Conservation (phyloP, 1,140 invertebrate species). For the Drosophila gunungcola region DNA sequence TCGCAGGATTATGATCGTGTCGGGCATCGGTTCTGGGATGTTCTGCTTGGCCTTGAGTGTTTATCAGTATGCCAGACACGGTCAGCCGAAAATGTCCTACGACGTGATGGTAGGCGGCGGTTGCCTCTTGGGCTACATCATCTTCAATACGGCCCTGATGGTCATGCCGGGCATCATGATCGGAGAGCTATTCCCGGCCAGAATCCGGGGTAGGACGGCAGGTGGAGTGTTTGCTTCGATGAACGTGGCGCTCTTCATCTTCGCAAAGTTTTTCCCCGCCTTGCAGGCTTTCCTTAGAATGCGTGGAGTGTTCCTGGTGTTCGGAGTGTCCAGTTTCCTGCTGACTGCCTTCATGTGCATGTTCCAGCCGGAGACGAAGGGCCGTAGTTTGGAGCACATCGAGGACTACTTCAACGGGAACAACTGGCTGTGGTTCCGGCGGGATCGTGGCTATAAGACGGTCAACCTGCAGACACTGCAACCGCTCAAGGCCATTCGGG, state of each 20-base stretch:
- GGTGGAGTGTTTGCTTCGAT: slow-evolving; percentile 90
- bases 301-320: slow-evolving; percentile 88
- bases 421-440: slow-evolving; percentile 87
- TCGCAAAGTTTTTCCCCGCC: slow-evolving; percentile 90
- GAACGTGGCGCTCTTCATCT: slow-evolving; percentile 88
- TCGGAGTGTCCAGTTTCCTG: slow-evolving; percentile 88
- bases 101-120: slow-evolving; percentile 85
- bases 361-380: slow-evolving; percentile 93
- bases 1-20: slow-evolving; percentile 87
- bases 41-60: slow-evolving; percentile 87
- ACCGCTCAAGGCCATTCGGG: slow-evolving; percentile 21
- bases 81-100: slow-evolving; percentile 72
- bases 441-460: slow-evolving; percentile 75
- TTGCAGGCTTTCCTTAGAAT: slow-evolving; percentile 87
- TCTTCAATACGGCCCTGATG: slow-evolving; percentile 90
- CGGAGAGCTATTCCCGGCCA: slow-evolving; percentile 89
- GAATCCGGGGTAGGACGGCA: slow-evolving; percentile 88
- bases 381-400: slow-evolving; percentile 91
- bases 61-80: slow-evolving; percentile 85
- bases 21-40: slow-evolving; percentile 87
- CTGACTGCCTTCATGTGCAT: slow-evolving; percentile 89
- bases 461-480: slow-evolving; percentile 56
- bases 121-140: slow-evolving; percentile 88
- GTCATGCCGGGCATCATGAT: slow-evolving; percentile 89
- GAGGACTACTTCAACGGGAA: slow-evolving; percentile 90